Evolutionary conservation across 2,888 invertebrate genomes (phyloP), one percentile per base, ranked within the genome.

Genomic region (Plutella xylostella): DNA sequence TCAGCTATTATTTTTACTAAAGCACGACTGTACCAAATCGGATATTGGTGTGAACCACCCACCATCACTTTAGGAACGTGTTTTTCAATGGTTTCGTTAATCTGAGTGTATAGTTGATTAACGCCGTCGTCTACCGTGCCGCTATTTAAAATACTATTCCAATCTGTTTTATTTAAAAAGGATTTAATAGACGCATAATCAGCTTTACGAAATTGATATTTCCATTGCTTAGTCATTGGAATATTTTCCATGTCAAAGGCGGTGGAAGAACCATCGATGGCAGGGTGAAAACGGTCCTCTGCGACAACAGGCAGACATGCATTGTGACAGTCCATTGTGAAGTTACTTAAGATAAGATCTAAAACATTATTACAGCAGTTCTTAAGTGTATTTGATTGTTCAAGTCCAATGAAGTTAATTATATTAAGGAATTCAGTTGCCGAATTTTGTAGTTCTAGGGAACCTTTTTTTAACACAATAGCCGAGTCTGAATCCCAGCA

Each of bases 151-250:
- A 28, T 25, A 11, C 2, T 25, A 17, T 18, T 12, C 42, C 42
- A 42, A 12, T 42, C 42, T 31, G 11, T 11, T 33, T 31, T 6
- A 42, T 42, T n/a, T n/a, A n/a, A n/a, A n/a, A n/a, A n/a, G n/a
- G n/a, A n/a, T n/a, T n/a, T n/a, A n/a, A n/a, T n/a, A 14, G 20
- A 1, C 2, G 5, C n/a, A 20, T 31, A 42, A 15, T 42, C n/a
- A 20, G 33, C 42, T n/a, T 42, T 42, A 2, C 33, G 21, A 33
- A 19, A 33, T 15, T 33, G 12, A 21, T 33, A 21, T 17, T 19
- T 12, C 3, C 20, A 7, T 7, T 17, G 18, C 12, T n/a, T 31
- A 1, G 21, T 21, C 2, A 3, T 1, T n/a, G 38, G 38, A 14
- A 21, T 12, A 3, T 3, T 19, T 12, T 3, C 4, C n/a, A 31